phyloP scores from a whole-genome alignment of 1,140 invertebrate species.

The Planococcus citri region DNA sequence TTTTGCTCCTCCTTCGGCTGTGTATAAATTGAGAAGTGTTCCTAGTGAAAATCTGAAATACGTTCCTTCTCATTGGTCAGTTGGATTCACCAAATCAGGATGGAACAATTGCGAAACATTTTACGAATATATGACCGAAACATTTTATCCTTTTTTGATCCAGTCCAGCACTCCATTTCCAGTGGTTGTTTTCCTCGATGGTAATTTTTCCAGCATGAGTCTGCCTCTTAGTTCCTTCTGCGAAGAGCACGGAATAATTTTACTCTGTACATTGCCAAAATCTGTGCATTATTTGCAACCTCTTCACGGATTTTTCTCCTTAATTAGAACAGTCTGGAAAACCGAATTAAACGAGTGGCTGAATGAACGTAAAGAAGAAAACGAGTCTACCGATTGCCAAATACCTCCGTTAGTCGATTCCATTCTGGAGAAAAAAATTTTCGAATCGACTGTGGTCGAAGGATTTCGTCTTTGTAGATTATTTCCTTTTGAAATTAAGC shows the following conservation, averaged over 20 bases:
- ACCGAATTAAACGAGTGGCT: not conserved
- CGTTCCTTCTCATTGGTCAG: conserved; percentile 30
- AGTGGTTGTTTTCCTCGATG: not conserved
- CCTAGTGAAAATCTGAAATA: conserved; percentile 27
- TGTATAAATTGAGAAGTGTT: conserved; percentile 32
- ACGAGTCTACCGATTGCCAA: not conserved
- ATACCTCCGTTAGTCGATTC: not conserved
- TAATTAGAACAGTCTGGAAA: not conserved
- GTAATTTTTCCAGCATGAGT: not conserved
- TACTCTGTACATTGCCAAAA: not conserved
- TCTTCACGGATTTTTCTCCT: not conserved
- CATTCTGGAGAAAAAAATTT: not conserved
- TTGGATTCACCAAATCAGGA: conserved; percentile 32
- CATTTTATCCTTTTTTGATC: conserved; percentile 27
- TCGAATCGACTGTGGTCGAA: not conserved
- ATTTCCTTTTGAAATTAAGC: not conserved
- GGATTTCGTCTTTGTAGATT: not conserved
- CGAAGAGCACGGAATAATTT: not conserved
- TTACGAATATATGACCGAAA: conserved; percentile 34
- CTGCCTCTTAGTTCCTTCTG: not conserved
- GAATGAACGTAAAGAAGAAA: not conserved
- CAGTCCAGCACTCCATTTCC: not conserved
- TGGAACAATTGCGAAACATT: conserved; percentile 35
- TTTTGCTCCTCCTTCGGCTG: conserved; percentile 31
- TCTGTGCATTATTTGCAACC: not conserved